These are phyloP conservation scores for Beris morrisii DNA, from an alignment of 2,888 invertebrate genomes.

Conservation along the genomic window DNA sequence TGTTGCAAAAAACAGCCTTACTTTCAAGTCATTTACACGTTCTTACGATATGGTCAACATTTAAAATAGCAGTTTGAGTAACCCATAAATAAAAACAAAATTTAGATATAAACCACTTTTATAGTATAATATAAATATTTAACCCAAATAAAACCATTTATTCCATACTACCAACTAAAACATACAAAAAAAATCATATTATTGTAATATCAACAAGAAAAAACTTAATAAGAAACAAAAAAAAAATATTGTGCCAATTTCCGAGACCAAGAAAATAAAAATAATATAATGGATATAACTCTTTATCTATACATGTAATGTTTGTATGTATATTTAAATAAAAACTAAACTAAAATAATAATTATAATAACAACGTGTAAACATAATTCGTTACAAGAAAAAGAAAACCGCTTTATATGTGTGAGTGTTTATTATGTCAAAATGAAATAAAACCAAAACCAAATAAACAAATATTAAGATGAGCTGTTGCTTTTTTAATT, in stretches of 20 bases:
- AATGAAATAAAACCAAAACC: not conserved
- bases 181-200: no score
- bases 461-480: conserved; percentile 4
- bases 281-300: not conserved
- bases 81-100: no score
- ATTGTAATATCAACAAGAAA: no score
- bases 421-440: conserved; percentile 25
- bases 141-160: no score
- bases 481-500: not conserved
- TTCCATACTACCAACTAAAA: no score
- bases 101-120: no score
- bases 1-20: no score
- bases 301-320: conserved; percentile 1
- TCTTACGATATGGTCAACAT: no score
- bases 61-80: no score
- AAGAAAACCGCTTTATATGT: conserved; percentile 13
- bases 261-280: conserved; percentile 25
- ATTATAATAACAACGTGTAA: conserved; percentile 14
- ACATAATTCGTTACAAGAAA: not conserved
- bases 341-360: conserved; percentile 5
- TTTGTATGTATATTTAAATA: conserved; percentile 9
- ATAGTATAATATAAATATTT: no score
- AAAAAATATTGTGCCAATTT: conserved; percentile 23
- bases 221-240: not conserved
- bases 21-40: no score